Percentiles rank a stretch among this genome's conserved stretches.
phyloP scores from a whole-genome alignment of 2,797 vertebrate genomes.

The Carcharodon carcharias region DNA sequence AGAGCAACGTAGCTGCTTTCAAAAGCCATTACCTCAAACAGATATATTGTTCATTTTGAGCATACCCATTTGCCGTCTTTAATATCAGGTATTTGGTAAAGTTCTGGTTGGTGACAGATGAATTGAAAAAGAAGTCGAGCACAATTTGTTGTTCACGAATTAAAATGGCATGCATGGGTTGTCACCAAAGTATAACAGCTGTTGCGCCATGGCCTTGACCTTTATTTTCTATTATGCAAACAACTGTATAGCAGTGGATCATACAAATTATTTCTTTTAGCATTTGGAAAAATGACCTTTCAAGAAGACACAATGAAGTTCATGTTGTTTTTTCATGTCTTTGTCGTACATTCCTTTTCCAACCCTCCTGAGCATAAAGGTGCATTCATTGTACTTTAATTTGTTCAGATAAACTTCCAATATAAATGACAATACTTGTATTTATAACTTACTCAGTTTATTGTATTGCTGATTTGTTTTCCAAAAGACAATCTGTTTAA shows the following conservation, averaged over 20 bases:
- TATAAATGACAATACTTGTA: not conserved
- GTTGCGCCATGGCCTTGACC: not conserved
- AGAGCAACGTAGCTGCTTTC: not conserved
- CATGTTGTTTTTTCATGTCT: not conserved
- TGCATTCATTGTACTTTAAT: not conserved
- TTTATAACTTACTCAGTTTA: not conserved
- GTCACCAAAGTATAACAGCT: not conserved
- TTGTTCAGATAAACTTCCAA: not conserved
- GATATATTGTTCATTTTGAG: not conserved
- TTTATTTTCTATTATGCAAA: conserved; percentile 13
- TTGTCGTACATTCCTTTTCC: not conserved
- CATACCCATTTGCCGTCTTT: conserved; percentile 10
- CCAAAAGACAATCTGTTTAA: not conserved
- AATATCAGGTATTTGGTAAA: not conserved
- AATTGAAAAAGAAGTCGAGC: not conserved
- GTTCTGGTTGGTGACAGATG: not conserved
- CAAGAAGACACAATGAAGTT: not conserved
- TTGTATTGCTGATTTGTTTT: not conserved
- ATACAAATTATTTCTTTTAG: not conserved
- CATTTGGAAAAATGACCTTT: conserved; percentile 11
- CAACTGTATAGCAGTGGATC: not conserved
- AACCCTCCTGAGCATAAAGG: not conserved
- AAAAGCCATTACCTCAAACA: conserved; percentile 6
- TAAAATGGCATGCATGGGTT: conserved; percentile 16
- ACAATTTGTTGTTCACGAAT: not conserved